Base-by-base conservation (phyloP, 2,888 invertebrate species). In the Cheilosia scutellata region DNA sequence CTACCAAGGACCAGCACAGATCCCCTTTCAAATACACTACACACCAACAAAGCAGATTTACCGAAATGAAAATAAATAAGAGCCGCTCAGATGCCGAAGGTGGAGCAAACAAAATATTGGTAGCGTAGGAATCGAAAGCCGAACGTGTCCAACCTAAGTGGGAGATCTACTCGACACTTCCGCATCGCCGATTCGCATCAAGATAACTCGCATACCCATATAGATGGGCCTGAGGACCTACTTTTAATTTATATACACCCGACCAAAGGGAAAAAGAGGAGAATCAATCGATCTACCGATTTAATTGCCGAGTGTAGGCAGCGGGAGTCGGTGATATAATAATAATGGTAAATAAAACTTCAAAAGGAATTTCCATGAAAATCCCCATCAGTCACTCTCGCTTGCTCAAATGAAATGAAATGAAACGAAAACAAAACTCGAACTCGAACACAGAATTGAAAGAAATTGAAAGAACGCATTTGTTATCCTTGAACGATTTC, bases 131-230 rank as follows among this genome's bases (percentile, higher is more conserved):
- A 75, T 40, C 65, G 40, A 42, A 60, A 42, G 49, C 63, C 63
- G 51, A 79, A 86, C 71, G 76, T 80, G 76, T 86, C 72, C 76
- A 72, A 80, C 86, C 82, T 82, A 82, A 86, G 86, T 86, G 86
- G 86, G 86, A 86, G 86, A 86, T 84, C 86, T 72, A 82, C 62
- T 86, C 82, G 82, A 86, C 86, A 86, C 86, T 86, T 82, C 71
- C 82, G 66, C 86, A 68, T 71, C 86, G 76, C 68, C 82, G 51
- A 82, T 82, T 86, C 86, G 42, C 55, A 86, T 86, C 62, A 86
- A 72, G 47, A 51, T 71, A 71, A 42, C 33, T 33, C 49, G 55
- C 65, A 65, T 58, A 70, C 40, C 66, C 60, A 33, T 20, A 37
- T 7, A 31, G 40, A 9, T 37, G 29, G 31, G 7, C 42, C 20